Conservation (phyloP, 2,113 vertebrate species). For the Micromys minutus region DNA sequence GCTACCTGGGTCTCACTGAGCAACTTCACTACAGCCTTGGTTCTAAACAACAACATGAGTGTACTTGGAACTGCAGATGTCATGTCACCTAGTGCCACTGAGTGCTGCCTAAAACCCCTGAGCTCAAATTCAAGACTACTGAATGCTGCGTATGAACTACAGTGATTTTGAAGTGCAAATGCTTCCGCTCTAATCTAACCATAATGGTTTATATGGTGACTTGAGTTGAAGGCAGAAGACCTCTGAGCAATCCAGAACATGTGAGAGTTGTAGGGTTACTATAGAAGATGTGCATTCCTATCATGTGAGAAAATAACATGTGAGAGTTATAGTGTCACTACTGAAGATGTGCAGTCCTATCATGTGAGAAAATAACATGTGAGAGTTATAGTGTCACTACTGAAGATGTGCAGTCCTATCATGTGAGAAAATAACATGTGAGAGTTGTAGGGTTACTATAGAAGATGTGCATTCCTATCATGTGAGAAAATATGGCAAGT, state of each 20-base stretch:
- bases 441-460: not conserved
- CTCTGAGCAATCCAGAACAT: not conserved
- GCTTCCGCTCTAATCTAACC: not conserved
- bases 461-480: not conserved
- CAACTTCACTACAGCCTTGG: not conserved
- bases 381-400: not conserved
- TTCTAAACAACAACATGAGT: not conserved
- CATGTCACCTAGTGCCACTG: not conserved
- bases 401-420: too few species aligned
- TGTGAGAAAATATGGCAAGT: not conserved
- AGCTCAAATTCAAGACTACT: not conserved
- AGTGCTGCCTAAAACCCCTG: not conserved
- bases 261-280: not conserved
- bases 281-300: not conserved
- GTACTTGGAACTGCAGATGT: not conserved
- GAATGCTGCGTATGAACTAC: not conserved
- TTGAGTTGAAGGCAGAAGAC: not conserved
- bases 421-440: too few species aligned
- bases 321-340: not conserved
- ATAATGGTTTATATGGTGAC: not conserved
- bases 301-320: too few species aligned
- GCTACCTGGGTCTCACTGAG: not conserved
- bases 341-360: not conserved
- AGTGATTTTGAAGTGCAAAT: not conserved
- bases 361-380: too few species aligned